phyloP scores from a whole-genome alignment of 2,113 vertebrate genomes.

The Limanda limanda region DNA sequence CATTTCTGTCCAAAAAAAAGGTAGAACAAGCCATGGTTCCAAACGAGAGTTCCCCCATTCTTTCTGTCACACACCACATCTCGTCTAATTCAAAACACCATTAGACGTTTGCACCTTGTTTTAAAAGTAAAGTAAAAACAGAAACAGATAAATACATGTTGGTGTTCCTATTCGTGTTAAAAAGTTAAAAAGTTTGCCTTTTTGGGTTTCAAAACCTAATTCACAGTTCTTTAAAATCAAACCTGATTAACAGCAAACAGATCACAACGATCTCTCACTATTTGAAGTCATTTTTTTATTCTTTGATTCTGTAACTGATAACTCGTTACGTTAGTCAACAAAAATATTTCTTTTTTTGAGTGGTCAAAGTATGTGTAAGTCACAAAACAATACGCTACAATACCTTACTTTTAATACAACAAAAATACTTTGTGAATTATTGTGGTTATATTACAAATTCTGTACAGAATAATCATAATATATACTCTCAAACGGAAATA shows the following conservation, averaged over 20 bases:
- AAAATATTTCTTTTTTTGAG: conserved; percentile 82
- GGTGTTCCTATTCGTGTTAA: conserved; percentile 85
- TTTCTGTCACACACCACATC: conserved; percentile 58
- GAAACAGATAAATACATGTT: conserved; percentile 81
- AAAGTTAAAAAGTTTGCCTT: conserved; percentile 85
- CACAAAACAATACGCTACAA: conserved; percentile 85
- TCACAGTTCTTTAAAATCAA: conserved; percentile 97
- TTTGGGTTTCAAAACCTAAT: conserved; percentile 91
- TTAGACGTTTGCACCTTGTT: conserved; percentile 73
- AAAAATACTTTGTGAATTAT: conserved; percentile 88
- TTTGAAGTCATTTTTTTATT: conserved; percentile 46
- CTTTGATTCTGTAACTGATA: conserved; percentile 76
- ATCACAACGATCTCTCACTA: conserved; percentile 81
- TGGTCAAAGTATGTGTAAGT: conserved; percentile 84
- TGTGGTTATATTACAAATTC: conserved; percentile 86
- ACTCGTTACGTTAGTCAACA: conserved; percentile 76
- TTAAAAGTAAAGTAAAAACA: conserved; percentile 74
- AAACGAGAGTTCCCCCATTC: conserved; percentile 52
- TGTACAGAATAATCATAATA: conserved; percentile 87
- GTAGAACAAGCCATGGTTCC: conserved; percentile 56
- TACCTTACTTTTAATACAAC: conserved; percentile 85
- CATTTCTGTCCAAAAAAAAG: conserved; percentile 68
- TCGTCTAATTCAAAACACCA: conserved; percentile 49
- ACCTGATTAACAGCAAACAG: conserved; percentile 87
- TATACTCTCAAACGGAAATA: conserved; percentile 87